Conservation (phyloP, 2,113 vertebrate genomes). For the Percopsis transmontana region DNA sequence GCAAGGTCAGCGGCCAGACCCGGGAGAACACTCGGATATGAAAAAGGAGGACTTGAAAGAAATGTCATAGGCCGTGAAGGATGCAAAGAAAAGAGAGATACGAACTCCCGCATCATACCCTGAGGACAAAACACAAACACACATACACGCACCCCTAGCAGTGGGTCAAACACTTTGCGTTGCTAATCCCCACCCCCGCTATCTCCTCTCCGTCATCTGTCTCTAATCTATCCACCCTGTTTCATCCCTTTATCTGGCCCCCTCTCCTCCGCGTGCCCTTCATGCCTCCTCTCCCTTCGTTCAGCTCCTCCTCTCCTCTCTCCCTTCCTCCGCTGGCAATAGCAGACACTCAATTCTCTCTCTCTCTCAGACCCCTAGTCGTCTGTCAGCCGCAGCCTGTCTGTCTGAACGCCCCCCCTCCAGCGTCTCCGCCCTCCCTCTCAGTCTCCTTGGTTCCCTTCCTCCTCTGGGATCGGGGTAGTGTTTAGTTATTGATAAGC, state of each 20-base stretch:
- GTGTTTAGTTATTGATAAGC: constrained; percentile 67
- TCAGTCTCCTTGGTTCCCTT: not conserved
- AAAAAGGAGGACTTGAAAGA: constrained; percentile 26
- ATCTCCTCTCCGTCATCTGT: constrained; percentile 24
- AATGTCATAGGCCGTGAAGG: constrained; percentile 30
- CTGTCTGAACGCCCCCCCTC: constrained; percentile 7
- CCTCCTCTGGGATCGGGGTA: constrained; percentile 26
- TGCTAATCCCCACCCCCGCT: constrained; percentile 32
- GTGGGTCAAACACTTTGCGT: constrained; percentile 39
- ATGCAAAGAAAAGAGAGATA: constrained; percentile 9
- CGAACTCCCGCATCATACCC: constrained; percentile 30
- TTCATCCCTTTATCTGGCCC: constrained; percentile 23
- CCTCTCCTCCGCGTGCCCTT: constrained; percentile 40
- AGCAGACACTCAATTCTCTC: constrained; percentile 3
- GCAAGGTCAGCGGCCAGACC: not conserved
- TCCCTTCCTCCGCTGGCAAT: too few species aligned
- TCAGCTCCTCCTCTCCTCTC: constrained; percentile 29
- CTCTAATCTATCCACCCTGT: constrained; percentile 35
- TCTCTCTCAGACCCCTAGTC: not conserved
- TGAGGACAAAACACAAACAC: constrained; percentile 35
- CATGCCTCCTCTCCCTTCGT: constrained; percentile 24
- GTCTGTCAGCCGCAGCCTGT: not conserved
- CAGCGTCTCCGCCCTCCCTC: not conserved
- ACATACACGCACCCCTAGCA: constrained; percentile 29
- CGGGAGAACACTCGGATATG: constrained; percentile 10